Conservation (phyloP, 1,140 invertebrate genomes). For the Hydropsyche tenuis region DNA sequence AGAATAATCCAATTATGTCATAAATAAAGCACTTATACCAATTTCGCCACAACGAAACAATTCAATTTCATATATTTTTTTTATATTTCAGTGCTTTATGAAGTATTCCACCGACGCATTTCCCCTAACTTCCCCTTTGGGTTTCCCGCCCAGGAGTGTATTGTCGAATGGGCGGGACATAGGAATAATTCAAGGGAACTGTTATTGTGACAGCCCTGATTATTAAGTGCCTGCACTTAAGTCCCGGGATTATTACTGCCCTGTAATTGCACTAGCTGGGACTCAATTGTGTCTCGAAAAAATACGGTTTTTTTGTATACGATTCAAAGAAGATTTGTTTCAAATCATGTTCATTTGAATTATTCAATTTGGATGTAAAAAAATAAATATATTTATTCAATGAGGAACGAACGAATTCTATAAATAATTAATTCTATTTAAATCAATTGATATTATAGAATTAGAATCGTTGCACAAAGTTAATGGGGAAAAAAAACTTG, state of each 20-base stretch:
- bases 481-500: too few species aligned
- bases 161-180: not conserved
- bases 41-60: slow-evolving; percentile 1
- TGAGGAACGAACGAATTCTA: too few species aligned
- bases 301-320: too few species aligned
- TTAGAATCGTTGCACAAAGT: too few species aligned
- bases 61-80: not conserved
- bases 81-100: not conserved
- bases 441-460: too few species aligned
- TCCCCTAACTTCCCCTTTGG: not conserved
- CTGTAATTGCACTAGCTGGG: slow-evolving; percentile 21
- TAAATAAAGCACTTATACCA: slow-evolving; percentile 17
- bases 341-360: too few species aligned
- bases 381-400: too few species aligned
- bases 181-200: slow-evolving; percentile 20
- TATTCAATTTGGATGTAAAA: too few species aligned
- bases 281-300: not conserved
- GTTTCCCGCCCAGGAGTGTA: not conserved
- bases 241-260: slow-evolving; percentile 14
- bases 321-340: too few species aligned
- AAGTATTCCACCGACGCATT: not conserved
- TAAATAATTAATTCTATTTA: too few species aligned
- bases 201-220: slow-evolving; percentile 27
- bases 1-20: slow-evolving; percentile 10
- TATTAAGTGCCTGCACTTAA: slow-evolving; percentile 32